phyloP scores from a whole-genome alignment of 2,888 invertebrate genomes.

The Spodoptera picta region DNA sequence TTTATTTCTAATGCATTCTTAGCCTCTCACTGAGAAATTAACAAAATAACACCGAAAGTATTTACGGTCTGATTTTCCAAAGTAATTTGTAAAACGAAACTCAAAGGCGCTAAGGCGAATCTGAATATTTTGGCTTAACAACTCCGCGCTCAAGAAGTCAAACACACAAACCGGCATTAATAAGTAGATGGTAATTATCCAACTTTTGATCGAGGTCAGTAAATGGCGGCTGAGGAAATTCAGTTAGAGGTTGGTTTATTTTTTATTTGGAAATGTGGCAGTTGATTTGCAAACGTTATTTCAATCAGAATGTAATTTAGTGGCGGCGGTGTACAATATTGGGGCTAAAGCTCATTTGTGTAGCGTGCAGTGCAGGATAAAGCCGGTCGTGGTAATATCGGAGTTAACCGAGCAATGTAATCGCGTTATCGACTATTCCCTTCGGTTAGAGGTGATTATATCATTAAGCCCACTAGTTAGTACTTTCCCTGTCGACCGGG shows the following conservation, averaged over 20 bases:
- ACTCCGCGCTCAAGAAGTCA: constrained; percentile 32
- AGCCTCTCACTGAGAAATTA: constrained; percentile 21
- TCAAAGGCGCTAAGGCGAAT: constrained; percentile 28
- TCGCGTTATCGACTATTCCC: constrained; percentile 52
- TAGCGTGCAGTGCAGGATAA: constrained; percentile 24
- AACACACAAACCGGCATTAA: constrained; percentile 32
- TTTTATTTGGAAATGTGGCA: constrained; percentile 25
- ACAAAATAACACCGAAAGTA: constrained; percentile 42
- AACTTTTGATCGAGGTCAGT: constrained; percentile 46
- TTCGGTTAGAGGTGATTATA: constrained; percentile 54
- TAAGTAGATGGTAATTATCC: constrained; percentile 45
- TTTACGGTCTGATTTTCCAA: constrained; percentile 30
- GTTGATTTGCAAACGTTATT: constrained; percentile 30
- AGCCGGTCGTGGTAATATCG: constrained; percentile 27
- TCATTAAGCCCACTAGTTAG: constrained; percentile 37
- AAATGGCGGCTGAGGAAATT: constrained; percentile 25
- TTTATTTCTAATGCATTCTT: constrained; percentile 50
- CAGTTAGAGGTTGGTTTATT: constrained; percentile 11
- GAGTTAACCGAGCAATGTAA: constrained; percentile 45
- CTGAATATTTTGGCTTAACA: constrained; percentile 36
- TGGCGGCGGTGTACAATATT: constrained; percentile 15
- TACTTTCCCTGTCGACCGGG: constrained; percentile 15
- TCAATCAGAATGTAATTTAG: constrained; percentile 43
- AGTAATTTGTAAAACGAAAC: constrained; percentile 40
- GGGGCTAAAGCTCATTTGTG: constrained; percentile 15